These are phyloP conservation scores for Jordanella pulchra DNA, from an alignment of 2,797 vertebrate genomes.

Conservation along the genomic window DNA sequence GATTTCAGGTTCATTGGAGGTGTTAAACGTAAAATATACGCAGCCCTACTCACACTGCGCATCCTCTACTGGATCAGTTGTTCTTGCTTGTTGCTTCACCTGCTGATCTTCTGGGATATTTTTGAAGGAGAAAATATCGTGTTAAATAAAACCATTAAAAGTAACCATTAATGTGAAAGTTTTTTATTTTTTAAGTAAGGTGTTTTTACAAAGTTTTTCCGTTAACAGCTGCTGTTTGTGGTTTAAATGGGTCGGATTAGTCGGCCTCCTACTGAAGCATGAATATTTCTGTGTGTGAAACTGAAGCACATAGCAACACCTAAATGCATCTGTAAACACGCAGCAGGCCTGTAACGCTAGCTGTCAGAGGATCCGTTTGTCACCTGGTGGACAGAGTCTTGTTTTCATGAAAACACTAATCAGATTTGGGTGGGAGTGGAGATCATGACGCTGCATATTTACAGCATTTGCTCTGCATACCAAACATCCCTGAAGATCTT, in stretches of 20 bases:
- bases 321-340: slow-evolving; percentile 32
- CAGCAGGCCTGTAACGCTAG: slow-evolving; percentile 23
- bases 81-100: too few relatives aligned
- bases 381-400: slow-evolving; percentile 27
- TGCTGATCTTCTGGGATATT: too few relatives aligned
- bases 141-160: too few relatives aligned
- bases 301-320: slow-evolving; percentile 17
- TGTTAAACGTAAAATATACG: too few relatives aligned
- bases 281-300: background rate
- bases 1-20: too few relatives aligned
- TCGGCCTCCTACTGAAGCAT: background rate
- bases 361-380: slow-evolving; percentile 30
- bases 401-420: slow-evolving; percentile 16
- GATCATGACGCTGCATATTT: slow-evolving; percentile 56
- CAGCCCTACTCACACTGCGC: too few relatives aligned
- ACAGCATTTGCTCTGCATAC: slow-evolving; percentile 59
- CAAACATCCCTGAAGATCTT: slow-evolving; percentile 58
- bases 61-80: too few relatives aligned
- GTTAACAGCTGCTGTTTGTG: slow-evolving; percentile 8
- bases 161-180: too few relatives aligned
- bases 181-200: too few relatives aligned
- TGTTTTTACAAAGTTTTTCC: too few relatives aligned
- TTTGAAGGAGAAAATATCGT: too few relatives aligned
- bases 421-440: slow-evolving; percentile 28
- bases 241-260: slow-evolving; percentile 3